Conservation (phyloP, 2,888 invertebrate genomes). For the Callinectes sapidus region DNA sequence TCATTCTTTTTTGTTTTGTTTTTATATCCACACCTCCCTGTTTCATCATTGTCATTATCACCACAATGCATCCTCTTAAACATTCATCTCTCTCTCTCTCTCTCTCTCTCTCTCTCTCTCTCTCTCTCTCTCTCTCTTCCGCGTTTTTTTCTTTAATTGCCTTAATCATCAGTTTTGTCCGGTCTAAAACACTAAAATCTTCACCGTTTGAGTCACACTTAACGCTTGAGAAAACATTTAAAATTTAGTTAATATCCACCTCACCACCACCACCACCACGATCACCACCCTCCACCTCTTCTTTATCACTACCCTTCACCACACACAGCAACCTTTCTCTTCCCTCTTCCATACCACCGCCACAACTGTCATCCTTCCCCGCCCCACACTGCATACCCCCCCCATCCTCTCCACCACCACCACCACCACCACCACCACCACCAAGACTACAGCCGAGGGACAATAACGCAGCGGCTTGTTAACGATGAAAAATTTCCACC, state of each 20-base stretch:
- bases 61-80: neutral
- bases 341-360: neutral
- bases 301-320: neutral
- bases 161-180: neutral
- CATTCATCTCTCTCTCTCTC: neutral
- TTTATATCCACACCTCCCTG: neutral
- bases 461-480: slow-evolving; percentile 14
- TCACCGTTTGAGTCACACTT: neutral
- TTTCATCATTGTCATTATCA: neutral
- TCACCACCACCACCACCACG: neutral
- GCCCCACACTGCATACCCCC: neutral
- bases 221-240: neutral
- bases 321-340: neutral
- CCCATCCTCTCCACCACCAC: neutral
- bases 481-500: neutral
- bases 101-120: neutral
- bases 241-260: too few species aligned
- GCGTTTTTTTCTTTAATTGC: neutral
- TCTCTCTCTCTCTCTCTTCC: neutral
- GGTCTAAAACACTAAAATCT: neutral
- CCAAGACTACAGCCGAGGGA: neutral
- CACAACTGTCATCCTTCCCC: neutral
- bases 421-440: slow-evolving; percentile 4
- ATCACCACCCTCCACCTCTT: neutral
- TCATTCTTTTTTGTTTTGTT: neutral